Evolutionary conservation across 1,140 invertebrate genomes (phyloP), one percentile per base, ranked within the genome.

Genomic region (Bilobella aurantiaca): DNA sequence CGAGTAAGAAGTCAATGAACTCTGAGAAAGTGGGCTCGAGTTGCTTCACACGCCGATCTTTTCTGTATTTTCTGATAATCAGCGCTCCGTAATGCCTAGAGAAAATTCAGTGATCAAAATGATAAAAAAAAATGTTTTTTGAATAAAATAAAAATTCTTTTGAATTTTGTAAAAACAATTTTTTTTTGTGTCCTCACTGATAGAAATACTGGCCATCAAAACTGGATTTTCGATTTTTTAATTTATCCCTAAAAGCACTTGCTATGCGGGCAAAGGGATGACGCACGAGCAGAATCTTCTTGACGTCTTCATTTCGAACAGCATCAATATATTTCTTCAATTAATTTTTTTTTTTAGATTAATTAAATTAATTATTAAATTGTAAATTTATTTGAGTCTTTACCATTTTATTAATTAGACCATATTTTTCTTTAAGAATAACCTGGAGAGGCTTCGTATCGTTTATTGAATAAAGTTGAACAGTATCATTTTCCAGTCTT

Each of bases 11-110:
- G 16, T 72, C 65, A 31, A 72, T 29, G 49, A 72, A 72, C 37
- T 72, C 70, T 53, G 53, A 37, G 65, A 72, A 72, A 8, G 67
- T 69, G 30, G 70, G 70, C 37, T 72, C 70, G 31, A 64, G 67
- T 53, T 66, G 49, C 23, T 71, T 72, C 12, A 65, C n/a, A 3
- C 34, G 25, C 27, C 58, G 60, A 29, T 65, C 63, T 31, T 56
- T 56, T 1, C 70, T 34, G 53, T 42, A 69, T 56, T 57, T 49
- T 46, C 68, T 23, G 25, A 65, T 63, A 12, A 72, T 72, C 28
- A 58, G 58, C 0, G 66, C 62, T 8, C 70, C 70, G 27, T 63
- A 72, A 25, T 62, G 57, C 28, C 69, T 71, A 27, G 5, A 59
- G 18, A 27, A 62, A 42, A 64, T 12, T 16, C 27, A n/a, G 3